These are phyloP conservation scores for Melanchra persicariae DNA, from an alignment of 2,888 invertebrate species.

Conservation along the genomic window DNA sequence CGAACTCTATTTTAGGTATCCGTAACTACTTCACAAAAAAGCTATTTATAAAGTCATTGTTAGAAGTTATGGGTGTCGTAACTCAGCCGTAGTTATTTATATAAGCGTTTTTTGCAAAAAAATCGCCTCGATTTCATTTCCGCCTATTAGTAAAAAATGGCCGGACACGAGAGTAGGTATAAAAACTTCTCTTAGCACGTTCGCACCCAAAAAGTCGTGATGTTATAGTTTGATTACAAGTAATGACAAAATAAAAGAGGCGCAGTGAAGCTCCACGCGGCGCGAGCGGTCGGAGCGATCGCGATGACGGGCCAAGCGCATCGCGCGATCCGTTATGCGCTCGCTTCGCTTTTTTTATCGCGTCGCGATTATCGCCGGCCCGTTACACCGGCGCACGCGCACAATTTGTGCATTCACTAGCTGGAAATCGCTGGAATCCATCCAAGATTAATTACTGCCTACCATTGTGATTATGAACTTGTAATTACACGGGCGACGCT, in stretches of 20 bases:
- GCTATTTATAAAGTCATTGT: conserved; percentile 7
- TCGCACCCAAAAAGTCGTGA: conserved; percentile 52
- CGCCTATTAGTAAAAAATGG: conserved; percentile 37
- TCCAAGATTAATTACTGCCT: conserved; percentile 73
- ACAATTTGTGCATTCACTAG: conserved; percentile 73
- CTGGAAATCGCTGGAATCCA: conserved; percentile 76
- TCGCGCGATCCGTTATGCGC: conserved; percentile 84
- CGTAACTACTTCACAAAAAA: neutral
- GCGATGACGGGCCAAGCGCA: conserved; percentile 84
- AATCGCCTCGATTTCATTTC: conserved; percentile 35
- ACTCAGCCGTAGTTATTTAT: conserved; percentile 13
- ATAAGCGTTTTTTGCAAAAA: conserved; percentile 23
- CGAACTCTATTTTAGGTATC: neutral
- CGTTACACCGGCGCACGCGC: conserved; percentile 85
- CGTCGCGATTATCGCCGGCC: conserved; percentile 82
- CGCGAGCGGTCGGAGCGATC: conserved; percentile 69
- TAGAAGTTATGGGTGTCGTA: conserved; percentile 17
- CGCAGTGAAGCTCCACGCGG: conserved; percentile 28
- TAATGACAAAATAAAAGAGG: conserved; percentile 63
- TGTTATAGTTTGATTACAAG: conserved; percentile 56
- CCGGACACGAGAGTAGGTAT: conserved; percentile 2
- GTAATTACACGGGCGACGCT: conserved; percentile 60
- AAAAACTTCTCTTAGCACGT: conserved; percentile 47
- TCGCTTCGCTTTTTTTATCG: conserved; percentile 83
- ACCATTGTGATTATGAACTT: conserved; percentile 64